Evolutionary conservation across 2,888 invertebrate species (phyloP).

Genomic region (Melieria crassipennis): DNA sequence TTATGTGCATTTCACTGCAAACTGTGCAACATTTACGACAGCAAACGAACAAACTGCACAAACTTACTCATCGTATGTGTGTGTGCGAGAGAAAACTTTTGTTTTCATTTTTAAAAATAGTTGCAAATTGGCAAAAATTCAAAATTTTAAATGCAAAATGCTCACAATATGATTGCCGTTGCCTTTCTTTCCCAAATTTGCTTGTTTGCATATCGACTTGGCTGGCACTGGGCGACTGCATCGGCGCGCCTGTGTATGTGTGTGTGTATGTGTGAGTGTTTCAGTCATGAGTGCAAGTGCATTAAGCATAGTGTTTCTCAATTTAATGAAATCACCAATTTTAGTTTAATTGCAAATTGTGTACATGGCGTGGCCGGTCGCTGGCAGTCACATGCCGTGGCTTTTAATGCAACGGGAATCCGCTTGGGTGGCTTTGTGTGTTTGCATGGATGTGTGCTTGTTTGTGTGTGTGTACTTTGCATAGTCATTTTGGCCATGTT

Average conservation of each 20-base stretch:
- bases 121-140: conserved; percentile 45
- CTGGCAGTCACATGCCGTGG: no score
- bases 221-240: conserved; percentile 2
- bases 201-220: conserved; percentile 5
- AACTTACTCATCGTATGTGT: not conserved
- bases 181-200: not conserved
- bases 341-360: conserved; percentile 26
- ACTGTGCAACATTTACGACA: not conserved
- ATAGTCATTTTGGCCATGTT: no score
- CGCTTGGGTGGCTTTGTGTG: no score
- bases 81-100: conserved; percentile 22
- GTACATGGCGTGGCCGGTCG: no score
- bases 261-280: conserved; percentile 22
- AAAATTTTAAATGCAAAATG: conserved; percentile 43
- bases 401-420: no score
- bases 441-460: no score
- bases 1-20: conserved; percentile 18
- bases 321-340: conserved; percentile 35
- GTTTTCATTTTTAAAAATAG: conserved; percentile 36
- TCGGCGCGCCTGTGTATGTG: not conserved
- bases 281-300: conserved; percentile 37
- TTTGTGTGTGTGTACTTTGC: no score
- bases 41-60: not conserved
- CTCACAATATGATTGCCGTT: conserved; percentile 44
- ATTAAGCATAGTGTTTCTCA: conserved; percentile 30